Evolutionary conservation across 2,797 vertebrate genomes (phyloP).

Genomic region (Pseudomugil gertrudae): DNA sequence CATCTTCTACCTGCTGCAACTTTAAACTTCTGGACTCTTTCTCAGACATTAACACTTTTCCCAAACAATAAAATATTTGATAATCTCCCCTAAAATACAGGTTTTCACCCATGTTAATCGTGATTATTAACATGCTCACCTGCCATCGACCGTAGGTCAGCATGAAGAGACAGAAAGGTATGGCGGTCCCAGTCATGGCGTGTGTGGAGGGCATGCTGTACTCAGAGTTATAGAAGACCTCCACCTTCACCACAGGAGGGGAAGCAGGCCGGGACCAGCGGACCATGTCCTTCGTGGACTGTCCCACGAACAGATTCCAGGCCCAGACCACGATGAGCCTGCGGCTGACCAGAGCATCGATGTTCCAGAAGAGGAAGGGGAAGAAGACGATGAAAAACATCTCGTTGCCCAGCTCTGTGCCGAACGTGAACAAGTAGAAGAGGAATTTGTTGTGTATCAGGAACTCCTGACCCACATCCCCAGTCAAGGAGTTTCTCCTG

Average conservation of each 20-base stretch:
- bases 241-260: constrained; percentile 96
- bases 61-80: background rate
- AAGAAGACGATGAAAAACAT: constrained; percentile 99
- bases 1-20: background rate
- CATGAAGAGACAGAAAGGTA: constrained; percentile 91
- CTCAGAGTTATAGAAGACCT: constrained; percentile 97
- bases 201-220: constrained; percentile 99
- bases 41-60: background rate
- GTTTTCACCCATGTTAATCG: too few species aligned
- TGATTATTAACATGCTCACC: constrained; percentile 77
- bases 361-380: constrained; percentile 95
- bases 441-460: constrained; percentile 89
- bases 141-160: constrained; percentile 94
- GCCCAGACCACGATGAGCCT: constrained; percentile 94
- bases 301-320: constrained; percentile 96
- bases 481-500: constrained; percentile 93
- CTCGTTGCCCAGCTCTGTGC: constrained; percentile 97
- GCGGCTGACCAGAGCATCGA: constrained; percentile 91
- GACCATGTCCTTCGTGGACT: constrained; percentile 96
- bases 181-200: constrained; percentile 96
- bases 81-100: background rate
- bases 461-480: constrained; percentile 89
- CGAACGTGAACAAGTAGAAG: constrained; percentile 93
- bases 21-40: background rate
- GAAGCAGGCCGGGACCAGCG: constrained; percentile 95